phyloP scores from a whole-genome alignment of 1,140 invertebrate species.

The Acromyrmex echinatior region DNA sequence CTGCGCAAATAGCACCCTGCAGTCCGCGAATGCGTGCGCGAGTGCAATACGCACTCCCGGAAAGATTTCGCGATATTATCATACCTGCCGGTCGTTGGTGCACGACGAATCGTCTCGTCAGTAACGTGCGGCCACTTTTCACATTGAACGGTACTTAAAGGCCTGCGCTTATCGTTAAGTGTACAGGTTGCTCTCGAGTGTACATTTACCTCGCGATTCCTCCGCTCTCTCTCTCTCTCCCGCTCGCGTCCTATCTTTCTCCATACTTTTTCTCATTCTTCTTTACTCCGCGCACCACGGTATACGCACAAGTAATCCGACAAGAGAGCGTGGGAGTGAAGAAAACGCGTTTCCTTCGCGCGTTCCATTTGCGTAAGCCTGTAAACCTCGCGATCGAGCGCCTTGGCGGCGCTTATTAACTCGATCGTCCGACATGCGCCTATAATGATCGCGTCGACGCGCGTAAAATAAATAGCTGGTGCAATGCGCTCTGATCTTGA shows the following conservation, averaged over 20 bases:
- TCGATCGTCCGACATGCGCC: constrained; percentile 22
- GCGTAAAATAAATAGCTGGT: constrained; percentile 49
- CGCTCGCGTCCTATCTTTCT: neutral
- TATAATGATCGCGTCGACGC: constrained; percentile 49
- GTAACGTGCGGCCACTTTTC: constrained; percentile 56
- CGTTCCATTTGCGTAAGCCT: constrained; percentile 64
- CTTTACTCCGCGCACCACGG: neutral
- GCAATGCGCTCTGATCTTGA: neutral
- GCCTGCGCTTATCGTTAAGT: constrained; percentile 59
- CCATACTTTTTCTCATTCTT: constrained; percentile 15
- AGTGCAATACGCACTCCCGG: constrained; percentile 26
- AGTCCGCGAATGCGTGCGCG: constrained; percentile 35
- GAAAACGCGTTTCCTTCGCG: constrained; percentile 65
- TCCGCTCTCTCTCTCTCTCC: neutral
- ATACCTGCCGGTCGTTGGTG: constrained; percentile 61
- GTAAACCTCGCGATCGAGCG: constrained; percentile 49
- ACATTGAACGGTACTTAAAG: constrained; percentile 64
- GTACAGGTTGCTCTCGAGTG: constrained; percentile 61
- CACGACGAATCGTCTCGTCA: constrained; percentile 64
- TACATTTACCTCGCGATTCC: constrained; percentile 43
- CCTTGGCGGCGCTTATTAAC: constrained; percentile 58
- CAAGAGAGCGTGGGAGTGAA: constrained; percentile 69
- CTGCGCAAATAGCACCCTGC: constrained; percentile 38
- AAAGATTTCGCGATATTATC: constrained; percentile 61
- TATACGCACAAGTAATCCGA: constrained; percentile 37